Conservation (phyloP, 2,888 invertebrate species). For the Ormyrus nitidulus region DNA sequence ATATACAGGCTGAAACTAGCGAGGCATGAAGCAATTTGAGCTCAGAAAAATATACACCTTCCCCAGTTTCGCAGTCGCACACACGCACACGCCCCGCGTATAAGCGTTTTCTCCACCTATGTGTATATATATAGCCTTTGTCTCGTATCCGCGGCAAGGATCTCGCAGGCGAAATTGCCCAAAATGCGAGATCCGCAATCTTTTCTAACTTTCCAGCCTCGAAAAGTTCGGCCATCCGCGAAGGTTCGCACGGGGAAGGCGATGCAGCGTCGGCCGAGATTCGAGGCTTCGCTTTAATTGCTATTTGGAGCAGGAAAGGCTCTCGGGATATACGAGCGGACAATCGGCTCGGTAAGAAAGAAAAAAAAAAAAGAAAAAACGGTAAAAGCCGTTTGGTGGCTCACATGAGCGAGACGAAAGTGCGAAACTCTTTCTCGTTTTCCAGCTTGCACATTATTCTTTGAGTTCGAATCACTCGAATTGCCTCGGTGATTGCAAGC, state of each 20-base stretch:
- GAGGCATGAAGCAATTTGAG: conserved; percentile 59
- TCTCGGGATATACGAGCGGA: conserved; percentile 19
- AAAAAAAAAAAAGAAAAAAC: conserved; percentile 6
- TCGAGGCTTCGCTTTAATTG: conserved; percentile 44
- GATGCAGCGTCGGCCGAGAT: neutral
- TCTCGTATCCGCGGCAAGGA: too few relatives aligned
- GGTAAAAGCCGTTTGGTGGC: conserved; percentile 47
- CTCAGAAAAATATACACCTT: conserved; percentile 55
- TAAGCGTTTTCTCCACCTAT: too few relatives aligned
- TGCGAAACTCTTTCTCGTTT: conserved; percentile 1
- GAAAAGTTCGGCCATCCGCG: neutral
- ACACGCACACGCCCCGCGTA: neutral
- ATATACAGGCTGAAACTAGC: conserved; percentile 51
- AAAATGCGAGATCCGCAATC: too few relatives aligned
- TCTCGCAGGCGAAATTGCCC: too few relatives aligned
- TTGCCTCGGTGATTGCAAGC: neutral
- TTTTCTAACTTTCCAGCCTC: too few relatives aligned
- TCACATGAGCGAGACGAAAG: conserved; percentile 46
- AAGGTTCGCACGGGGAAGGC: neutral
- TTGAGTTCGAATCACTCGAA: neutral
- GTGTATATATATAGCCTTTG: too few relatives aligned
- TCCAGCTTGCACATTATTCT: too few relatives aligned
- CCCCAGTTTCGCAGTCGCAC: conserved; percentile 44
- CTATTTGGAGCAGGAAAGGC: conserved; percentile 36
- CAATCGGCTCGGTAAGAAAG: neutral